Base-by-base conservation (phyloP, 2,888 invertebrate genomes). In the Eupithecia inturbata region DNA sequence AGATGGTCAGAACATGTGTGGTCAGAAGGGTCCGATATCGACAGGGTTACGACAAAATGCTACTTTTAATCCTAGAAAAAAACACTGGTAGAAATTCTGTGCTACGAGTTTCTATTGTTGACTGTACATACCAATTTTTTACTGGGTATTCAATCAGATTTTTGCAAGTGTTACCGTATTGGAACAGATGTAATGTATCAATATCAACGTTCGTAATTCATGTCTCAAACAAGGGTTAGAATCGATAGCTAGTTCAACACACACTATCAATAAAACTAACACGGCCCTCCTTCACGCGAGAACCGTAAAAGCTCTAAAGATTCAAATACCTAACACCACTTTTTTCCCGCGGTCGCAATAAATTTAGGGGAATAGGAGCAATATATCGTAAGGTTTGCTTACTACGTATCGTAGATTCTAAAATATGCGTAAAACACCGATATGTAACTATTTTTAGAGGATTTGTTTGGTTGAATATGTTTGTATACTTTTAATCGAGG, bases 321-420 rank as follows among this genome's bases (percentile, higher is more conserved):
- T 82, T 81, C 81, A 81, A 84, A 85, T 81, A 85, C 79, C 72
- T 73, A 70, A 73, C 72, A 83, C 83, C 81, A 77, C 80, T 85
- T 85, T 83, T 85, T 82, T 78, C 81, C 81, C 71, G 74, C 77
- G 77, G 77, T 76, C 80, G 82, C 86, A 82, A 85, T 85, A 85
- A 85, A 85, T 85, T 83, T 79, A 74, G 77, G 79, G 80, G 83
- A 84, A 85, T 85, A 83, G 85, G 74, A 78, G 83, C 81, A 82
- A 85, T 85, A 85, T 85, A 85, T 85, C 82, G 79, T 77, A 80
- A 82, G 81, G 86, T 83, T 84, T 85, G 85, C 85, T 84, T 82
- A 83, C 83, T 83, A 85, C 86, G 84, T 85, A 85, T 83, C 85
- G 82, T 85, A 82, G 83, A 84, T 85, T 85, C 84, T 82, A 85